A percentile compares a stretch with the other conserved stretches of the same genome.
phyloP scores from a whole-genome alignment of 2,797 vertebrate species.

The Schizopygopsis malacanthus region DNA sequence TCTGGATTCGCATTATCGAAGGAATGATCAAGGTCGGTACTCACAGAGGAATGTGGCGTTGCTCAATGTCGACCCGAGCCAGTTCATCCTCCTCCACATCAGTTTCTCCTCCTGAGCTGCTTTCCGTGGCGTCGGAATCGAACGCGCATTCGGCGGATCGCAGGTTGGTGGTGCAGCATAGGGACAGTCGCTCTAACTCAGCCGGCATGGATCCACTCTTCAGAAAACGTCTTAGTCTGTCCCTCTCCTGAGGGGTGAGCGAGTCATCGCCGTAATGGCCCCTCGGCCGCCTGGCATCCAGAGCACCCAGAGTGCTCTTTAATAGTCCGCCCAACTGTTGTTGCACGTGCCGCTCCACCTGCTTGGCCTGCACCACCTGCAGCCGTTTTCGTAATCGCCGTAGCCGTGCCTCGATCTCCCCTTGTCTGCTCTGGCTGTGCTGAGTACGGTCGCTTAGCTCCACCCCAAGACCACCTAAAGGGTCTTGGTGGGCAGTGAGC shows the following conservation, averaged over 20 bases:
- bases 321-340: constrained; percentile 87
- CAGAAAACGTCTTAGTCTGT: constrained; percentile 79
- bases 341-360: constrained; percentile 88
- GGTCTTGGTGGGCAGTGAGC: background rate
- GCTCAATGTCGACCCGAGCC: constrained; percentile 76
- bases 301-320: constrained; percentile 79
- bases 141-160: constrained; percentile 81
- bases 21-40: constrained; percentile 64
- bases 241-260: constrained; percentile 76
- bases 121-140: constrained; percentile 87
- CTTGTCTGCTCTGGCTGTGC: constrained; percentile 76
- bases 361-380: constrained; percentile 88
- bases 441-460: constrained; percentile 81
- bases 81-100: constrained; percentile 86
- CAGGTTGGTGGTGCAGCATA: constrained; percentile 81
- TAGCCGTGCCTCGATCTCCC: constrained; percentile 83
- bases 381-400: constrained; percentile 84
- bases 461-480: constrained; percentile 67
- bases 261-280: constrained; percentile 76
- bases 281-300: constrained; percentile 77
- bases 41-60: constrained; percentile 84
- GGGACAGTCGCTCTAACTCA: constrained; percentile 83
- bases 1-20: background rate
- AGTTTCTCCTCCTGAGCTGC: constrained; percentile 88
- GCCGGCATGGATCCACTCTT: constrained; percentile 79